phyloP scores from a whole-genome alignment of 2,888 invertebrate species.

The Megaustenia siamemsis region DNA sequence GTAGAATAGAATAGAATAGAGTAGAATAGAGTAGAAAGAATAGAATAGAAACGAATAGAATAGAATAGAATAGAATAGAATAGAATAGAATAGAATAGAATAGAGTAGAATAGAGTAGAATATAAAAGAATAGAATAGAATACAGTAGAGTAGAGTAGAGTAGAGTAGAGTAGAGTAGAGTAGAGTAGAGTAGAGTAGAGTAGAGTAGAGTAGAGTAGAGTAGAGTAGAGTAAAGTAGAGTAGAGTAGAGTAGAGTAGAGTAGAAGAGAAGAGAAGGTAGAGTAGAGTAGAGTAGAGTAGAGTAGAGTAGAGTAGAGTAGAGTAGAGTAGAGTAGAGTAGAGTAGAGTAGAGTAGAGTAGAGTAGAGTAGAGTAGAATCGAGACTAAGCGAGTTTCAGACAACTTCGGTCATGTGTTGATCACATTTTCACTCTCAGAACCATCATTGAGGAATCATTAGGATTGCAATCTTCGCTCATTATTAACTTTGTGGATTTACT shows the following conservation, averaged over 20 bases:
- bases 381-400: neutral
- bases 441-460: too few species aligned
- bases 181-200: neutral
- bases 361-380: neutral
- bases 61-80: constrained; percentile 11
- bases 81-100: neutral
- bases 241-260: neutral
- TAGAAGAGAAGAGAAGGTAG: neutral
- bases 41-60: too few species aligned
- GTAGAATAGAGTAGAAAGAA: too few species aligned
- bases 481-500: too few species aligned
- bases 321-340: neutral
- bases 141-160: neutral
- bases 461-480: too few species aligned
- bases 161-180: neutral
- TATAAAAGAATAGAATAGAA: too few species aligned
- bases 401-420: too few species aligned
- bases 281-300: neutral
- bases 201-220: neutral
- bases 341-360: neutral
- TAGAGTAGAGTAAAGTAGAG: neutral
- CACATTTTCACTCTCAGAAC: too few species aligned
- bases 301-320: neutral
- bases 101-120: neutral
- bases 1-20: too few species aligned